phyloP scores from a whole-genome alignment of 2,797 vertebrate genomes.

The Fistularia commersonii region DNA sequence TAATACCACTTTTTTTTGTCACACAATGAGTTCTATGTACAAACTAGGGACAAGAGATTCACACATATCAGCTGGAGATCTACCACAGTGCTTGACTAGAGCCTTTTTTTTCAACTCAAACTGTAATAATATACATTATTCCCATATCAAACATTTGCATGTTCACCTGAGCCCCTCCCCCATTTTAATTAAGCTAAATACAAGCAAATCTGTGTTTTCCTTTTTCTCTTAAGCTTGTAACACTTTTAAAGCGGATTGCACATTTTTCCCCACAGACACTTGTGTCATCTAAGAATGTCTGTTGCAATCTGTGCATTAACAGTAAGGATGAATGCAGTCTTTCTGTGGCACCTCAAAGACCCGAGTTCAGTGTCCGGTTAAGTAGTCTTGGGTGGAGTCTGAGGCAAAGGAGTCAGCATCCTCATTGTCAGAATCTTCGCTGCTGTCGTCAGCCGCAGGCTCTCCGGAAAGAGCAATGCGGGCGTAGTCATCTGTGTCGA shows the following conservation, averaged over 20 bases:
- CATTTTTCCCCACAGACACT: constrained; percentile 54
- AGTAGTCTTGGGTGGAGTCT: constrained; percentile 95
- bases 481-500: constrained; percentile 97
- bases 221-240: constrained; percentile 68
- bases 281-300: constrained; percentile 53
- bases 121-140: constrained; percentile 69
- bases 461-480: constrained; percentile 95
- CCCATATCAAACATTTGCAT: constrained; percentile 78
- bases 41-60: constrained; percentile 74
- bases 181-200: constrained; percentile 56
- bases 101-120: constrained; percentile 54
- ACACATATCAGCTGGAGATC: constrained; percentile 74
- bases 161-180: constrained; percentile 60
- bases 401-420: constrained; percentile 97
- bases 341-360: constrained; percentile 27
- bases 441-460: constrained; percentile 92
- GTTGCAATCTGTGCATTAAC: constrained; percentile 43
- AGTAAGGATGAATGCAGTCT: constrained; percentile 45
- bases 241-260: constrained; percentile 76
- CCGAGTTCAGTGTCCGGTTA: constrained; percentile 87
- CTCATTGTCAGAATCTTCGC: constrained; percentile 95
- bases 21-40: constrained; percentile 83
- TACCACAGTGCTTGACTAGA: constrained; percentile 85
- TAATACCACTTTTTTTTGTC: constrained; percentile 71
- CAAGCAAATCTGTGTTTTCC: constrained; percentile 46